Conservation (phyloP, 2,888 invertebrate species). For the Harpalus rubripes region DNA sequence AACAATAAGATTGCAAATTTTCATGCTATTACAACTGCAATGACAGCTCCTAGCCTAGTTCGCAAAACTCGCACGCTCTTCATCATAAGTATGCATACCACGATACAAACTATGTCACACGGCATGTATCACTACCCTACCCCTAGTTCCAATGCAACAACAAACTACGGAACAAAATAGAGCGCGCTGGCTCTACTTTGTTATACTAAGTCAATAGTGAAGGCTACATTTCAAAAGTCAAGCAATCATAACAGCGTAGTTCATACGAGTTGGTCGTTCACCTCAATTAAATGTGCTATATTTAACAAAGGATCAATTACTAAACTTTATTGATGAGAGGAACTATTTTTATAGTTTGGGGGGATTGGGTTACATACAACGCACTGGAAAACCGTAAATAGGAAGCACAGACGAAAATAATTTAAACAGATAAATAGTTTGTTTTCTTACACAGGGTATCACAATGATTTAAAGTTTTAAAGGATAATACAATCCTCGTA, state of each 20-base stretch:
- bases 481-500: no score
- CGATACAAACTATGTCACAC: no score
- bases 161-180: no score
- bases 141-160: no score
- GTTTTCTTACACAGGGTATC: neutral
- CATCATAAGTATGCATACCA: no score
- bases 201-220: neutral
- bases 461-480: no score
- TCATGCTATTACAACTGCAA: no score
- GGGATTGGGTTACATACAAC: constrained; percentile 26
- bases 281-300: constrained; percentile 24
- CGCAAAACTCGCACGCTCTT: no score
- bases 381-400: neutral
- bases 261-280: neutral
- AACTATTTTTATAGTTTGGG: constrained; percentile 10
- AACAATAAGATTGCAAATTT: no score
- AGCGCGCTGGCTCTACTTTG: no score
- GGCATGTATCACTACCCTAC: no score
- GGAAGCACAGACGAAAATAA: neutral
- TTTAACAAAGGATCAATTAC: constrained; percentile 7
- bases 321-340: constrained; percentile 8
- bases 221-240: neutral
- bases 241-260: neutral
- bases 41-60: no score
- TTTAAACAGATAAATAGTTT: neutral